These are phyloP conservation scores for Schizothorax lantsangensis DNA, from an alignment of 2,797 vertebrate species.

Conservation along the genomic window DNA sequence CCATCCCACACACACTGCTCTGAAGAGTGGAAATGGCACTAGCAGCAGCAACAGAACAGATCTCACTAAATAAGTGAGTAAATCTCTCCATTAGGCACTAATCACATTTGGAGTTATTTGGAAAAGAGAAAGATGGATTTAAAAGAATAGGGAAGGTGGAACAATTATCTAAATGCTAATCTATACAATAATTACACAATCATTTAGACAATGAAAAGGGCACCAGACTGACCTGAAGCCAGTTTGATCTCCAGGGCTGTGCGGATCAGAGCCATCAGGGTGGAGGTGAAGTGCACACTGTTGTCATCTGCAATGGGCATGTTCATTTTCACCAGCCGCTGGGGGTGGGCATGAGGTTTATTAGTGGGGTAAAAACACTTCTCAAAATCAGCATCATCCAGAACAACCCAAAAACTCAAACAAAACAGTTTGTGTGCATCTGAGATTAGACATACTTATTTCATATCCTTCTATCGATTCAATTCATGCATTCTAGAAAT, in stretches of 20 bases:
- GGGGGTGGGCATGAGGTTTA: constrained; percentile 56
- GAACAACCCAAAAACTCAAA: constrained; percentile 61
- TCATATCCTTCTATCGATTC: not conserved
- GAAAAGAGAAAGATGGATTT: not conserved
- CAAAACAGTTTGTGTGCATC: constrained; percentile 78
- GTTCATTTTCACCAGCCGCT: constrained; percentile 96
- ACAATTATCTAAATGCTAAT: not conserved
- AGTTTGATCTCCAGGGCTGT: constrained; percentile 94
- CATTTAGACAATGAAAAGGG: not conserved
- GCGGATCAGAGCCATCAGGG: constrained; percentile 93
- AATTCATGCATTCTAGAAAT: not conserved
- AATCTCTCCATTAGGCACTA: constrained; percentile 10
- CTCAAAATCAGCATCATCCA: constrained; percentile 32
- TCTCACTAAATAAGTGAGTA: not conserved
- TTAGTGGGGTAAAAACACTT: constrained; percentile 48
- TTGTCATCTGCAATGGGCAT: constrained; percentile 93
- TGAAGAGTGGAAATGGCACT: constrained; percentile 67
- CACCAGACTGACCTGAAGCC: constrained; percentile 82
- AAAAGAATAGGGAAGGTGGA: not conserved
- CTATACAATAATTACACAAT: not conserved
- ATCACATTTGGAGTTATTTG: constrained; percentile 1
- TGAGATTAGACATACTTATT: not conserved
- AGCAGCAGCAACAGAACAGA: constrained; percentile 24
- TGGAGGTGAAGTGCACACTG: constrained; percentile 94
- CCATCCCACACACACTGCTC: constrained; percentile 45